Conservation (phyloP, 2,888 invertebrate genomes). For the Lycocerus yunnanus region DNA sequence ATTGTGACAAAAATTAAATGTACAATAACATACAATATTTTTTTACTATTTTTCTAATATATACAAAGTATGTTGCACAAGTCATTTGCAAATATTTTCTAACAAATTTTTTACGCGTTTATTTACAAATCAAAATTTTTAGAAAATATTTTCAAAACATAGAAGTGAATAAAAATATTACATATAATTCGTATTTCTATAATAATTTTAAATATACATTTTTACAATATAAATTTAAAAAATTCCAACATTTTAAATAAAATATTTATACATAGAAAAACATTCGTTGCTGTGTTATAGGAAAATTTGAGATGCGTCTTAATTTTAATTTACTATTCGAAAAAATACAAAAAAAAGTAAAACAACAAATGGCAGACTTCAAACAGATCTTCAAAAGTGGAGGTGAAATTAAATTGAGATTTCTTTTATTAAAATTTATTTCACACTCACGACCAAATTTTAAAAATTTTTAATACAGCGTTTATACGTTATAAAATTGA, state of each 20-base stretch:
- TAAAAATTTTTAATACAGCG: background rate
- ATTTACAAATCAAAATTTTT: background rate
- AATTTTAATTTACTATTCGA: slow-evolving; percentile 1
- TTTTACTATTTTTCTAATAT: slow-evolving; percentile 29
- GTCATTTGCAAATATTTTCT: slow-evolving; percentile 17
- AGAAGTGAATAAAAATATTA: slow-evolving; percentile 29
- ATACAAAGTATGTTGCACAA: slow-evolving; percentile 23
- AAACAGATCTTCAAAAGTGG: background rate
- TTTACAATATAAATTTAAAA: slow-evolving; percentile 28
- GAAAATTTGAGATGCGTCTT: background rate
- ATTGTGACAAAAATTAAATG: slow-evolving; percentile 56
- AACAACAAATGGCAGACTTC: background rate
- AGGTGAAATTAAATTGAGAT: slow-evolving; percentile 17
- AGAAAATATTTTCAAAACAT: slow-evolving; percentile 22
- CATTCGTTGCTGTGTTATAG: background rate
- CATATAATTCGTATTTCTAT: slow-evolving; percentile 22
- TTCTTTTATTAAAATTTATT: slow-evolving; percentile 16
- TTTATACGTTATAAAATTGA: slow-evolving; percentile 13
- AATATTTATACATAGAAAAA: slow-evolving; percentile 5
- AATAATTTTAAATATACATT: slow-evolving; percentile 20
- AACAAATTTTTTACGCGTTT: slow-evolving; percentile 1
- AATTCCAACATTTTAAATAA: slow-evolving; percentile 26
- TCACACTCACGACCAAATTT: slow-evolving; percentile 7
- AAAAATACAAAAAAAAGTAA: background rate
- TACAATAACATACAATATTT: slow-evolving; percentile 41